Base-by-base conservation (phyloP, 2,888 invertebrate species). In the Latrodectus hesperus region DNA sequence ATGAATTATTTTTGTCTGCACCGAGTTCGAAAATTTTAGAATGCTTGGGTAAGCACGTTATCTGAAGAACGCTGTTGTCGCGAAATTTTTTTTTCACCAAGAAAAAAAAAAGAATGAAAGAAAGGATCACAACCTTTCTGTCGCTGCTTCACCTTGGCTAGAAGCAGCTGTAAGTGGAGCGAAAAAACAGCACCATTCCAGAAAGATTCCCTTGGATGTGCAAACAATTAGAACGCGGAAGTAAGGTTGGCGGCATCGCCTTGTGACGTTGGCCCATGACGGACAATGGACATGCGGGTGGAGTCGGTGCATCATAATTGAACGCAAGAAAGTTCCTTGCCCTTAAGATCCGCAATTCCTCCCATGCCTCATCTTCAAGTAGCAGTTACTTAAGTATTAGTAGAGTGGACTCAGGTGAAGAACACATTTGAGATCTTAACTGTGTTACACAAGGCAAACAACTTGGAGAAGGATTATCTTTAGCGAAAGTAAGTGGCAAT, bases 321-420 rank as follows among this genome's bases (percentile, higher is more conserved):
- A 60, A 80, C 60, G 26, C 17, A 60, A 65, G 22, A 72, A 71
- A 55, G 80, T 72, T 80, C 80, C 17, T 80, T 80, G 80, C 80
- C 72, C 80, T 72, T 55, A 51, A 72, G 72, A 80, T 80, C 80
- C 80, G 80, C 72, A 64, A 80, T 80, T 38, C 51, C 72, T 16
- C n/a, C 38, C 72, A 60, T 26, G 80, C n/a, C 26, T 79, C 78
- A 38, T 70, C 70, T 72, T 80, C 72, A 17, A 17, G 51, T 77
- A 14, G 65, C 55, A 17, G 65, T 80, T 80, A 80, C 80, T 80
- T 80, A 80, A 72, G 80, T 60, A 71, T 79, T 79, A 71, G 79
- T 11, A 22, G n/a, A 22, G 72, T 64, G 12, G 70, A 49, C 14
- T 52, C 67, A 17, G 77, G 11, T 9, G 51, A 17, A 22, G 26